A percentile compares a stretch with the other conserved stretches of the same genome.
phyloP scores from a whole-genome alignment of 2,888 invertebrate genomes.

The Operophtera brumata region DNA sequence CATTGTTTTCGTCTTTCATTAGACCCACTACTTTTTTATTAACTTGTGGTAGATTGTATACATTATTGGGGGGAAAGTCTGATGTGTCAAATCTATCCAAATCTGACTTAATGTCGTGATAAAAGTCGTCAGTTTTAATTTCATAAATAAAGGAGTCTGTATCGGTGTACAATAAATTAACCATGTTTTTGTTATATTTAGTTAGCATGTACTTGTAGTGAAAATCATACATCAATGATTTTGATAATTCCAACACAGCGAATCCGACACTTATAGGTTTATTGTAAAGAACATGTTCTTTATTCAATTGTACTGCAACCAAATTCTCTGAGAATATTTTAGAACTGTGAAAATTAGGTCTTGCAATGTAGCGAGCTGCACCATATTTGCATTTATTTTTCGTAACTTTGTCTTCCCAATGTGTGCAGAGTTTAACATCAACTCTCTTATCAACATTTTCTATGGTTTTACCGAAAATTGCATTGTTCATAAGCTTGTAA shows the following conservation, averaged over 20 bases:
- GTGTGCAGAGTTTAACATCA: background rate
- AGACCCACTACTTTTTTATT: background rate
- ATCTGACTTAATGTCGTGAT: background rate
- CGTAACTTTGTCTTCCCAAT: background rate
- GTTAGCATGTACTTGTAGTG: background rate
- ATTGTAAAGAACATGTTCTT: background rate
- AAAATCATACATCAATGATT: background rate
- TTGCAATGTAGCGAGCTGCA: background rate
- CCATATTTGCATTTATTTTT: background rate
- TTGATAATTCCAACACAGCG: background rate
- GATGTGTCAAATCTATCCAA: background rate
- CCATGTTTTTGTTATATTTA: background rate
- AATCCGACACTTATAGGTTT: constrained; percentile 10
- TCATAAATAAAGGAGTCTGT: no score
- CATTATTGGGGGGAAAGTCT: background rate
- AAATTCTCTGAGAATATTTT: background rate
- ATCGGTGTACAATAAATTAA: background rate
- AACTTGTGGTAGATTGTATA: background rate
- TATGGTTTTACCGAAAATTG: constrained; percentile 25
- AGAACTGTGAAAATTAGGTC: background rate
- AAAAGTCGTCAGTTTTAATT: background rate
- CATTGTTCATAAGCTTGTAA: constrained; percentile 26
- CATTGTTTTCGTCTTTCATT: background rate
- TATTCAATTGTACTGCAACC: background rate
- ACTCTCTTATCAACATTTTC: constrained; percentile 7